Conservation (phyloP, 2,888 invertebrate species). For the Epinotia demarniana region DNA sequence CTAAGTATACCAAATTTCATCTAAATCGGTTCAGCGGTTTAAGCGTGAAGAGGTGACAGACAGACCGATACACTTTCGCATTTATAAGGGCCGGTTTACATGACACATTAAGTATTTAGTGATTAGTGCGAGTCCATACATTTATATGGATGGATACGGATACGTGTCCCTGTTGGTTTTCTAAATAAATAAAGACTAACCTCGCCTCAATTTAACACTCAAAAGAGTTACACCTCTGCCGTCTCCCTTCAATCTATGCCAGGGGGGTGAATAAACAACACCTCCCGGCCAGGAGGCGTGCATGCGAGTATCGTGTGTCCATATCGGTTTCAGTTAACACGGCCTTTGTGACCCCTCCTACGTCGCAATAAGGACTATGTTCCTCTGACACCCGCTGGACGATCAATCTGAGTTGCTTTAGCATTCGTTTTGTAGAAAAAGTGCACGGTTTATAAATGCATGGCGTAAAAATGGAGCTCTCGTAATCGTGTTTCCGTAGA, state of each 20-base stretch:
- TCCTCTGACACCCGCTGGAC: conserved; percentile 20
- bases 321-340: conserved; percentile 41
- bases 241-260: conserved; percentile 55
- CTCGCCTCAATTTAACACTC: conserved; percentile 8
- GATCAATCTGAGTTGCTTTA: conserved; percentile 34
- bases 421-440: conserved; percentile 31
- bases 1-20: too few species aligned
- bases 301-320: conserved; percentile 70
- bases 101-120: too few species aligned
- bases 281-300: conserved; percentile 69
- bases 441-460: conserved; percentile 6
- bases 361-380: neutral
- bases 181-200: neutral
- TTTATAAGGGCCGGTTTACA: too few species aligned
- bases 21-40: too few species aligned
- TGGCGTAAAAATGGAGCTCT: conserved; percentile 14
- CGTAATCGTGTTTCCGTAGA: neutral
- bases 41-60: too few species aligned
- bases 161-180: too few species aligned
- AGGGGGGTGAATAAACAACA: conserved; percentile 74
- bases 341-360: conserved; percentile 21
- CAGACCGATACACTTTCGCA: too few species aligned
- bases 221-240: conserved; percentile 38
- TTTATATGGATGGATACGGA: too few species aligned
- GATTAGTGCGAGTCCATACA: too few species aligned